Evolutionary conservation across 1,140 invertebrate genomes (phyloP), one percentile per base, ranked within the genome.

Genomic region (Eciton burchellii): DNA sequence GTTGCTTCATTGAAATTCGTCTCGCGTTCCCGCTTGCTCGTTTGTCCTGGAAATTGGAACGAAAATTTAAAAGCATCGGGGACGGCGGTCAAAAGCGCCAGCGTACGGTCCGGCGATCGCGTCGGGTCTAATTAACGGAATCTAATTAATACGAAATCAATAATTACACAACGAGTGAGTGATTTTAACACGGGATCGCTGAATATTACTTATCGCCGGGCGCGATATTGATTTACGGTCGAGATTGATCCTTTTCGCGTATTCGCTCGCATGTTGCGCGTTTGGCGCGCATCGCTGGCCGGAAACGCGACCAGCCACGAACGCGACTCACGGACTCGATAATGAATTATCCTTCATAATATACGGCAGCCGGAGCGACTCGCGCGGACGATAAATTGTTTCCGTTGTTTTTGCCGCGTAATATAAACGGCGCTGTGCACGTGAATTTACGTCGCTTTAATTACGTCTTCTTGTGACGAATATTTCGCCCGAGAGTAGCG

Each of bases 391-490:
- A 79, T 68, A 70, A 79, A 79, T 79, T 70, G 63, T 57, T 68
- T 45, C 63, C 49, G 63, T 79, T 79, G 62, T 79, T 79, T 79
- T 79, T 26, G 35, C 41, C 49, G 35, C 63, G 24, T 79, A 70
- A 70, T 68, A 68, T 56, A 68, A 70, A 26, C 56, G 45, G 26
- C 54, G 68, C 41, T 59, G 47, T 45, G 45, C 65, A n/a, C 43
- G n/a, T 8, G 77, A 73, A 73, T 81, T 81, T 72, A 81, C 77
- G 45, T 76, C 47, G 49, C 43, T 82, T 82, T 82, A 82, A 82
- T 82, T 82, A 65, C 81, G 26, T 82, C 62, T 77, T 65, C 60
- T 49, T 41, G 43, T 77, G 72, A 65, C 71, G 21, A 63, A 60
- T 68, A 66, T 81, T 81, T 81, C 66, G 29, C 45, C 43, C 26